Percentiles rank a stretch among this genome's conserved stretches.
Conservation (phyloP, 92 coral and sea anemone species). For the Parazoanthus atlanticus region DNA sequence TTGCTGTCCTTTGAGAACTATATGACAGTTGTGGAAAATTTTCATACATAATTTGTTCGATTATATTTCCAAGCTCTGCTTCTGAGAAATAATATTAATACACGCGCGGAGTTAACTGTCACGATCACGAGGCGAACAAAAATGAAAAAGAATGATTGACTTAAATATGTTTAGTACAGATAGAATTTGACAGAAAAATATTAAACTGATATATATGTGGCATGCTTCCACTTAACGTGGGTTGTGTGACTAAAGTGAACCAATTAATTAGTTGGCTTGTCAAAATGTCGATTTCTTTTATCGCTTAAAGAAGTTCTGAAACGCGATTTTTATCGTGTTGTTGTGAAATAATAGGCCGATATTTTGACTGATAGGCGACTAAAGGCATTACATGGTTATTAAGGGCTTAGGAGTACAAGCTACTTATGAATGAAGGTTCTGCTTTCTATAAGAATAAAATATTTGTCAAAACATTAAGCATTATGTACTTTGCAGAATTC, state of each 20-base stretch:
- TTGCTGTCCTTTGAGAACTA: neutral
- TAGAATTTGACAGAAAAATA: neutral
- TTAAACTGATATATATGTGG: neutral
- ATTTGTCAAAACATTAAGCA: neutral
- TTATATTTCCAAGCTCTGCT: neutral
- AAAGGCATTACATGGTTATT: neutral
- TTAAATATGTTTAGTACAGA: neutral
- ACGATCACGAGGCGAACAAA: neutral
- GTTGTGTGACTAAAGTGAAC: slow-evolving; percentile 1
- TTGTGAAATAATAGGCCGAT: slow-evolving; percentile 11
- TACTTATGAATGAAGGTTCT: neutral
- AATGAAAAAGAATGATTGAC: too few species aligned
- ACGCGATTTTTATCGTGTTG: slow-evolving; percentile 25
- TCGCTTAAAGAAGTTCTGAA: slow-evolving; percentile 3
- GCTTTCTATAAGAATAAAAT: neutral
- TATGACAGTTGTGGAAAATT: neutral
- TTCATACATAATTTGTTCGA: neutral
- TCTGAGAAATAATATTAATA: too few species aligned
- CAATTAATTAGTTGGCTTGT: slow-evolving; percentile 5
- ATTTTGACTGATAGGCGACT: slow-evolving; percentile 12
- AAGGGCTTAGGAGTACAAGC: neutral
- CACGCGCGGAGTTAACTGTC: too few species aligned
- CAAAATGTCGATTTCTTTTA: slow-evolving; percentile 25
- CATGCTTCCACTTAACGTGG: neutral
- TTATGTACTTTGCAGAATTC: neutral